Base-by-base conservation (phyloP, 2,888 invertebrate genomes). In the Hyposoter didymator region DNA sequence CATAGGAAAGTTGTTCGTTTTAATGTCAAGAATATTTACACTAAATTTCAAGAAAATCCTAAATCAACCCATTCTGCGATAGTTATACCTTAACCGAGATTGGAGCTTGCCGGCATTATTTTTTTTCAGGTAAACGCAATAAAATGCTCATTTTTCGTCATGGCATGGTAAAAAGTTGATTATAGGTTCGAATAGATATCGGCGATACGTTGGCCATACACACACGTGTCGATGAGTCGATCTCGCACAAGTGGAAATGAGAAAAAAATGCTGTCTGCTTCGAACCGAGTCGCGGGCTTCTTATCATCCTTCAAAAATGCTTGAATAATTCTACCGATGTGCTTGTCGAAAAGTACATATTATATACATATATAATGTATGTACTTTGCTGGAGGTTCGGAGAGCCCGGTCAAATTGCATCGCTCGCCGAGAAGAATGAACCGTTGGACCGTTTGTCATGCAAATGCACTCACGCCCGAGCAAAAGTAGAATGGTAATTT, bases 401-500 rank as follows among this genome's bases (percentile, higher is more conserved):
- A 35, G 59, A 66, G 66, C 72, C 49, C 76, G 84, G 84, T 84
- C 84, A 84, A 84, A 84, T 84, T 84, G 84, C 84, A 81, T 84
- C 84, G 76, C 72, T 67, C 81, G 28, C 28, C 2, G 76, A 47
- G 73, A 81, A 81, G 81, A 73, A 78, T 81, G 76, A 84, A 81
- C 84, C 84, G 47, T 69, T 52, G 76, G 52, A 81, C 73, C 84
- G 84, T 84, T 84, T 84, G 84, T 84, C 80, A 84, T 84, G 84
- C 84, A 84, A 84, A 84, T 84, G 66, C 67, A 76, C 81, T 84
- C 80, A 72, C 76, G 81, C 84, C 84, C 49, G 72, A 66, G 72
- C 47, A 81, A 81, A 84, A 81, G 84, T 78, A 81, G 73, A 81
- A 84, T 84, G 84, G 84, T 84, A 84, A 84, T 84, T 76, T 73